Evolutionary conservation across 2,113 vertebrate species (phyloP).

Genomic region (Dascyllus trimaculatus): DNA sequence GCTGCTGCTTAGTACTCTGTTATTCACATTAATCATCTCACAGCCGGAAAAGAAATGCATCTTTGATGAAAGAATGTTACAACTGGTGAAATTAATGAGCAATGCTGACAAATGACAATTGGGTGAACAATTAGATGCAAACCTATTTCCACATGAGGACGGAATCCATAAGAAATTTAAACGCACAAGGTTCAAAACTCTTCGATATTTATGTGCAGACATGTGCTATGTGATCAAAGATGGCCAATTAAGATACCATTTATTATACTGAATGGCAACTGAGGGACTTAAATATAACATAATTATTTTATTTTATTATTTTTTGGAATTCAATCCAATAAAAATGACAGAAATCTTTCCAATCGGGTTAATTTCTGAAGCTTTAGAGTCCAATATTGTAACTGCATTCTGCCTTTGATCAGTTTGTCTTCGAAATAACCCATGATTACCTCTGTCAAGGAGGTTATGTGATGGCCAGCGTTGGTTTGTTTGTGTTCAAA

Average conservation of each 20-base stretch:
- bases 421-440: not conserved
- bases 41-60: not conserved
- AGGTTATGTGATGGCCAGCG: too few species aligned
- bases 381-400: not conserved
- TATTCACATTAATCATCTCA: conserved; percentile 34
- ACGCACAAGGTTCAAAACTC: conserved; percentile 2
- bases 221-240: conserved; percentile 41
- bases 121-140: conserved; percentile 6
- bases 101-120: conserved; percentile 7
- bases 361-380: not conserved
- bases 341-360: not conserved
- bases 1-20: not conserved
- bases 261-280: conserved; percentile 19
- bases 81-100: not conserved
- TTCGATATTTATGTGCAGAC: not conserved
- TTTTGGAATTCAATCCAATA: not conserved
- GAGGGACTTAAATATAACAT: not conserved
- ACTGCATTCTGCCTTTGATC: not conserved
- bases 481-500: too few species aligned
- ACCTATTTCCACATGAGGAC: not conserved
- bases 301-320: not conserved
- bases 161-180: not conserved
- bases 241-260: conserved; percentile 33
- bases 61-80: conserved; percentile 1
- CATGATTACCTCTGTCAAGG: too few species aligned